Evolutionary conservation across 2,888 invertebrate genomes (phyloP).

Genomic region (Lordiphosa andalusiaca): DNA sequence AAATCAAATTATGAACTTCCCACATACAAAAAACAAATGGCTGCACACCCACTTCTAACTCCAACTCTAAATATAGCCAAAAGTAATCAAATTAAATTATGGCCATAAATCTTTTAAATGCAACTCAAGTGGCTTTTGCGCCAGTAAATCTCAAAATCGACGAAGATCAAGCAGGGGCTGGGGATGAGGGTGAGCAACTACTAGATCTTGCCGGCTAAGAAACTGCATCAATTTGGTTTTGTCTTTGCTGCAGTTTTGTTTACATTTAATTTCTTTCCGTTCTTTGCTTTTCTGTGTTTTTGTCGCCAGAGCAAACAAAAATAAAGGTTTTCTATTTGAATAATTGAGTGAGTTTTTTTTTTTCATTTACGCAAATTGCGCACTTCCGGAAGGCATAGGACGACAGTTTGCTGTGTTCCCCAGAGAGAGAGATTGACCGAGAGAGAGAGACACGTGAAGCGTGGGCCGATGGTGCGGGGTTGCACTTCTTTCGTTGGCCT

Average conservation of each 20-base stretch:
- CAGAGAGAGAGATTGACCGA: conserved; percentile 28
- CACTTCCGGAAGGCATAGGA: conserved; percentile 63
- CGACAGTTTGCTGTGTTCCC: conserved; percentile 22
- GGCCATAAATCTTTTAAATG: conserved; percentile 35
- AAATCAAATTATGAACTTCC: conserved; percentile 59
- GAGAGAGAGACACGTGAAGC: conserved; percentile 10
- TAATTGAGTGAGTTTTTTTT: conserved; percentile 18
- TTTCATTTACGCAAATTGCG: conserved; percentile 52
- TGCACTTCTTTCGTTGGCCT: conserved; percentile 1
- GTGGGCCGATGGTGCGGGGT: conserved; percentile 14
- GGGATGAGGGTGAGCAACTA: conserved; percentile 32
- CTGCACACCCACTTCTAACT: conserved; percentile 45
- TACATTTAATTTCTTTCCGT: conserved; percentile 22
- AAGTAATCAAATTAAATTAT: conserved; percentile 15
- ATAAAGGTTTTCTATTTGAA: conserved; percentile 21
- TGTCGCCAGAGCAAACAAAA: conserved; percentile 16
- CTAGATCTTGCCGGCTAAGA: conserved; percentile 55
- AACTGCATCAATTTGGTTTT: conserved; percentile 60
- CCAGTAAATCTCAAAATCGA: conserved; percentile 61
- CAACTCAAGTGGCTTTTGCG: conserved; percentile 53
- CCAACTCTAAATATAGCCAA: conserved; percentile 32
- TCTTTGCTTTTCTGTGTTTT: conserved; percentile 39
- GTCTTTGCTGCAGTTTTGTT: conserved; percentile 15
- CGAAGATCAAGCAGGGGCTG: conserved; percentile 14
- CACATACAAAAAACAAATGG: conserved; percentile 7